Percentiles rank a stretch among this genome's conserved stretches.
These are phyloP conservation scores for Rhyacophila evoluta DNA, from an alignment of 2,888 invertebrate genomes.

Conservation along the genomic window DNA sequence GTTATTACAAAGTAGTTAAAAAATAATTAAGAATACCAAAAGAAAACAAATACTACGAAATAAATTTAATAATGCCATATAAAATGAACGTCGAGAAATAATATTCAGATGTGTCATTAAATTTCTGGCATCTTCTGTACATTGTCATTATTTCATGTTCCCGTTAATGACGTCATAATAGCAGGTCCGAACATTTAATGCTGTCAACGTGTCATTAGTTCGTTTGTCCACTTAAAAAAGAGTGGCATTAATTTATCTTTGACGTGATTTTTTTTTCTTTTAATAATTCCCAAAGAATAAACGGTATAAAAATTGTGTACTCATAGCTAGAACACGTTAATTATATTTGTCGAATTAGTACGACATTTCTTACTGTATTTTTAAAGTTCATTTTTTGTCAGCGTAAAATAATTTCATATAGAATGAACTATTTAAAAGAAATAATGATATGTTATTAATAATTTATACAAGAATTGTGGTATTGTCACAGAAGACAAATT, in stretches of 20 bases:
- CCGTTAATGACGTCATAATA: constrained; percentile 27
- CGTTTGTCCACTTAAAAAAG: not conserved
- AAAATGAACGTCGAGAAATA: not conserved
- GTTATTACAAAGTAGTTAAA: not conserved
- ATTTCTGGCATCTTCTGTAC: constrained; percentile 10
- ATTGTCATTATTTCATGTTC: constrained; percentile 8
- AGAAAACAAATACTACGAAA: not conserved
- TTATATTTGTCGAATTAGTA: too few relatives aligned
- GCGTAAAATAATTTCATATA: too few relatives aligned
- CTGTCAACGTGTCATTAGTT: constrained; percentile 27
- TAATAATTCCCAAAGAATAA: not conserved
- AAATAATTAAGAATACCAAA: not conserved
- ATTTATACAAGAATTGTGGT: too few relatives aligned
- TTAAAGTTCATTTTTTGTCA: too few relatives aligned
- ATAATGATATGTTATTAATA: too few relatives aligned
- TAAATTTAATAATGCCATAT: not conserved
- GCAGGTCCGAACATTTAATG: constrained; percentile 30
- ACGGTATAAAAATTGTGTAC: not conserved
- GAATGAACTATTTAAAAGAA: too few relatives aligned
- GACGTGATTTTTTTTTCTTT: constrained; percentile 2
- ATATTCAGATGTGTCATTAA: constrained; percentile 12
- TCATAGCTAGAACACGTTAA: too few relatives aligned
- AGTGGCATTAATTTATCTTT: not conserved
- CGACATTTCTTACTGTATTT: too few relatives aligned
- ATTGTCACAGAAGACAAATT: too few relatives aligned